Evolutionary conservation across 1,140 invertebrate species (phyloP), one percentile per base, ranked within the genome.

Genomic region (Oryzaephilus surinamensis): DNA sequence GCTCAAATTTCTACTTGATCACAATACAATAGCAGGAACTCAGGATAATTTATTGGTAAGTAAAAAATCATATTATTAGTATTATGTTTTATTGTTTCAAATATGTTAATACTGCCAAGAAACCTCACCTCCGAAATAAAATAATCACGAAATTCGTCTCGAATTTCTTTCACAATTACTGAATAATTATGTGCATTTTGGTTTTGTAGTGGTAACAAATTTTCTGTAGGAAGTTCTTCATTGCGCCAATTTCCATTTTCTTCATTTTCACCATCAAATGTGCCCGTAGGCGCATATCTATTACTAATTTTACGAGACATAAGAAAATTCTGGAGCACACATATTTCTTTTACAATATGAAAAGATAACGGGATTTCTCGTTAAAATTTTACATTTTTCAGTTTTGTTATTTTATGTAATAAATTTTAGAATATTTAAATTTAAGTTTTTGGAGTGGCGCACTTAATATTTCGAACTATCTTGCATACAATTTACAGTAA

Each of bases 241-340:
- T 29, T 5, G 12, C 32, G 41, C 41, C 41, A 37, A 6, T 1
- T 28, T 12, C 41, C 41, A 35, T 26, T 13, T 14, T 27, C 33
- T 8, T 45, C 12, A 29, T 35, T 17, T 36, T 45, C 43, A 6
- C 13, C 18, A 32, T 46, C 40, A 29, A 46, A 46, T 27, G 32
- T 32, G 18, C 43, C 38, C 28, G n/a, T 4, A 13, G 23, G 38
- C 15, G 38, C 38, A 30, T 45, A 45, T 32, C 14, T n/a, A n/a
- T 16, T 18, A 23, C 11, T 15, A 13, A 37, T 33, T 15, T 43
- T 43, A 10, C 20, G 8, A 14, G n/a, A 12, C 24, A 42, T 42
- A 10, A 46, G 18, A 43, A 37, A 46, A 43, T 43, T 42, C 26
- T 46, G 44, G 18, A 46, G 21, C 18, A 36, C 23, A 38, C 44